Conservation (phyloP, 2,113 vertebrate species). For the Tychaedon coryphoeus region DNA sequence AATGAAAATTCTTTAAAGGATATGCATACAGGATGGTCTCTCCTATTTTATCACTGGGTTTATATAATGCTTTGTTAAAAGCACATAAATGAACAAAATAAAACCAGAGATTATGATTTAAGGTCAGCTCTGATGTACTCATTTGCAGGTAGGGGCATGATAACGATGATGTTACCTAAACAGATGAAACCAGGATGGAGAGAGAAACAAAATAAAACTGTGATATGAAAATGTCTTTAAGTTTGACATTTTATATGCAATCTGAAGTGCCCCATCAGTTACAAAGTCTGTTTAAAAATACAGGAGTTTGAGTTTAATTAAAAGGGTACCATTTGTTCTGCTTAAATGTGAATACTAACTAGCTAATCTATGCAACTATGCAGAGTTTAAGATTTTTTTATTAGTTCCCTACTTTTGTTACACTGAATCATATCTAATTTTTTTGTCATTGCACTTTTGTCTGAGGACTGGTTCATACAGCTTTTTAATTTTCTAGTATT, state of each 20-base stretch:
- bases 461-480: slow-evolving; percentile 57
- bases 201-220: background rate
- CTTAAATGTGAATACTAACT: slow-evolving; percentile 63
- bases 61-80: background rate
- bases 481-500: slow-evolving; percentile 61
- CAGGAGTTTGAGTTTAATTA: background rate
- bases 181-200: background rate
- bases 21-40: background rate
- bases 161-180: background rate
- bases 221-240: background rate
- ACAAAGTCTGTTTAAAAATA: background rate
- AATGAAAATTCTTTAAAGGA: background rate
- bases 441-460: slow-evolving; percentile 47
- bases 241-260: background rate
- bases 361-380: slow-evolving; percentile 72
- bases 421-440: slow-evolving; percentile 74
- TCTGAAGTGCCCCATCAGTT: background rate
- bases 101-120: background rate
- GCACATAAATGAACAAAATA: background rate
- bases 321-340: slow-evolving; percentile 43
- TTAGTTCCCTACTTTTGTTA: slow-evolving; percentile 68
- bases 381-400: slow-evolving; percentile 15
- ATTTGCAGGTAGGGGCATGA: background rate
- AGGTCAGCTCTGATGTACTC: background rate
- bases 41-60: background rate